Evolutionary conservation across 2,113 vertebrate genomes (phyloP).

Genomic region (Hassar affinis): DNA sequence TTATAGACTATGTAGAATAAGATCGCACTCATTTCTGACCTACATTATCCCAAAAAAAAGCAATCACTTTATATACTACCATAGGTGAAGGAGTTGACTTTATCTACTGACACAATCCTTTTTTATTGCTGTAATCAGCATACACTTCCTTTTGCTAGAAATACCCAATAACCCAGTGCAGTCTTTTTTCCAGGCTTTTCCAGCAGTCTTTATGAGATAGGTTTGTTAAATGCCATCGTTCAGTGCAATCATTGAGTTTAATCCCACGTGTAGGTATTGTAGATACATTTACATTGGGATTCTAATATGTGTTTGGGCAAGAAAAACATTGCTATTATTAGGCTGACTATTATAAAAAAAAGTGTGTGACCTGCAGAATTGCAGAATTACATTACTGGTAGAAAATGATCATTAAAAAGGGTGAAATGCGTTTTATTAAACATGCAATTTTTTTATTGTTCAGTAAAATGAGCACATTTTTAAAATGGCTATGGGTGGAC

Average conservation of each 20-base stretch:
- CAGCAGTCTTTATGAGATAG: background rate
- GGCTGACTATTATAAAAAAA: background rate
- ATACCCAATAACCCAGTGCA: background rate
- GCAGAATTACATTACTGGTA: background rate
- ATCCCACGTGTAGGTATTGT: background rate
- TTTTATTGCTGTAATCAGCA: background rate
- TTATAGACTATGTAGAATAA: background rate
- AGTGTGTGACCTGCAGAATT: background rate
- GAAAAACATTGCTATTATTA: background rate
- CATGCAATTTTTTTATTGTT: background rate
- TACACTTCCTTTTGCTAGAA: background rate
- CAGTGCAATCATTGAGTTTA: background rate
- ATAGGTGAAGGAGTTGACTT: background rate
- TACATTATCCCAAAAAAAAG: background rate
- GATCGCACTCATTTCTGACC: background rate
- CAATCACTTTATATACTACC: background rate
- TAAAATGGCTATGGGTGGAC: background rate
- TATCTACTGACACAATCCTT: background rate
- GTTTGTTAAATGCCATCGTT: background rate
- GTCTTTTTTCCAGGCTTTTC: background rate
- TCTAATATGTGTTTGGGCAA: background rate
- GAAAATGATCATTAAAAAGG: background rate
- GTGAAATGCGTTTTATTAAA: conserved; percentile 13
- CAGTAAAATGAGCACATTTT: background rate
- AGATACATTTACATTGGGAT: background rate